Base-by-base conservation (phyloP, 2,797 vertebrate species). In the Artibeus jamaicensis region DNA sequence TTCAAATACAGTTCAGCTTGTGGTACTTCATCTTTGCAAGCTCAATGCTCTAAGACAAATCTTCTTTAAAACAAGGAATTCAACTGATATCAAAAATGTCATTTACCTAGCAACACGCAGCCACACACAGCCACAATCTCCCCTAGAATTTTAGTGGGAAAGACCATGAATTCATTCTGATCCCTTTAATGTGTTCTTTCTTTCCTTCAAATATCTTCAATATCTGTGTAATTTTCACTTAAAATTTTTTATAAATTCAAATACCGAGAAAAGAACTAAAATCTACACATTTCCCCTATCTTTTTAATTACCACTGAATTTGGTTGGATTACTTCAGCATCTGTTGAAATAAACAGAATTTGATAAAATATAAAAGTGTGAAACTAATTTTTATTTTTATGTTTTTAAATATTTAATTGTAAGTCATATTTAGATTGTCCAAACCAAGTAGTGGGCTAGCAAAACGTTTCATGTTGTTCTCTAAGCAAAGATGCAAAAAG, bases 291-390 rank as follows among this genome's bases (percentile, higher is more conserved):
- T 79, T 44, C 2, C 55, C 5, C 26, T 48, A 9, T 59, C 16
- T 90, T 88, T 24, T 22, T 95, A 95, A 88, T 89, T 88, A 65
- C 44, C 84, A 79, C 26, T 48, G 62, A 95, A 74, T 16, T 16
- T 74, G 39, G 29, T 55, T 92, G 34, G 50, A 32, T 89, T 95
- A 48, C 24, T 92, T 94, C 7, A 87, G 71, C 71, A 97, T 94
- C 67, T 97, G 68, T 68, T 95, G 46, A 97, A 95, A 94, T 95
- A 87, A 92, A 78, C 26, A 96, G 74, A 95, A 91, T 14, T 71
- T 34, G 24, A 48, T 48, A 92, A 44, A 34, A 86, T 71, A 53
- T 29, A 46, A 50, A 92, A 92, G 5, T 81, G 15, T 74, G 83
- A 71, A 94, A 95, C 46, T 86, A 0, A 70, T 87, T 59, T 59